Conservation (phyloP, 2,888 invertebrate genomes). For the Dione vanillae region DNA sequence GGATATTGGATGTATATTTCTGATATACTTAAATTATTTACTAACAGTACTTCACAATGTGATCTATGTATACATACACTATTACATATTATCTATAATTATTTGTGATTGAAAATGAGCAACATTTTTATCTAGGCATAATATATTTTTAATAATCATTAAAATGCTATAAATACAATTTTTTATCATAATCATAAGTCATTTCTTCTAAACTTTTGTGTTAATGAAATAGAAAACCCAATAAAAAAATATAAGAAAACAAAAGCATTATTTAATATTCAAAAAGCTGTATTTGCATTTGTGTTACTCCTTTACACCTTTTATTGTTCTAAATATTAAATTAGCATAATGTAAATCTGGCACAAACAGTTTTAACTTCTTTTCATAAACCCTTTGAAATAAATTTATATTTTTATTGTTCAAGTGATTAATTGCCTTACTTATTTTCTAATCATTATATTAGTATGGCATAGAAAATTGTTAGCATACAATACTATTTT, state of each 20-base stretch:
- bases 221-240: background rate
- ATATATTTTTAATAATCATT: slow-evolving; percentile 24
- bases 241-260: no score
- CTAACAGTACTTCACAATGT: slow-evolving; percentile 42
- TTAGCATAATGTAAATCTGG: background rate
- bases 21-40: slow-evolving; percentile 36
- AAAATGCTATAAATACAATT: slow-evolving; percentile 30
- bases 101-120: slow-evolving; percentile 46
- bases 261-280: no score
- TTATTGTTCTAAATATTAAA: background rate
- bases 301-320: no score
- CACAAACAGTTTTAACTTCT: background rate
- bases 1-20: slow-evolving; percentile 13
- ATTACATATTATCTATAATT: slow-evolving; percentile 40
- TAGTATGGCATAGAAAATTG: slow-evolving; percentile 16
- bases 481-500: slow-evolving; percentile 10
- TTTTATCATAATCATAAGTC: slow-evolving; percentile 8
- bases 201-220: background rate
- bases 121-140: slow-evolving; percentile 38
- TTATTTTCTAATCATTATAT: slow-evolving; percentile 8
- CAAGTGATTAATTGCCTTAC: background rate
- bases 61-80: slow-evolving; percentile 42
- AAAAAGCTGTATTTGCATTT: no score
- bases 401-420: background rate
- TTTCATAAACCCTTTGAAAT: background rate